Evolutionary conservation across 2,797 vertebrate genomes (phyloP), one percentile per base, ranked within the genome.

Genomic region (Hirundo rustica): DNA sequence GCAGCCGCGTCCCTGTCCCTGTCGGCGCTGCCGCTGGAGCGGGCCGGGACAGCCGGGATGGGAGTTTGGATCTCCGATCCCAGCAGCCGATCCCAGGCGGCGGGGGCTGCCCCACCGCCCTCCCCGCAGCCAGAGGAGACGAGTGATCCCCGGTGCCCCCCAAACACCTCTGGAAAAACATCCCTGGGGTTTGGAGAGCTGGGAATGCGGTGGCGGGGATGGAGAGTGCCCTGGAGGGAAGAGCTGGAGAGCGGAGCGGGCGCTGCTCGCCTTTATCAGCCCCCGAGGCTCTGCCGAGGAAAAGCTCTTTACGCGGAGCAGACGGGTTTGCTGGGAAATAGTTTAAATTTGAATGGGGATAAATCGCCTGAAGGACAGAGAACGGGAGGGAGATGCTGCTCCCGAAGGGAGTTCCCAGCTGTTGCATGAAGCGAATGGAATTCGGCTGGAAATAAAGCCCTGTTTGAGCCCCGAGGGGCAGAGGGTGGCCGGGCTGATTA

Each of bases 221-320:
- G 45, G 75, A 32, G 60, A 5, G 55, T 10, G 55, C 5, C 0
- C 36, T 2, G 67, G 58, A 5, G 7, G 51, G 40, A 22, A 10
- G 40, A 48, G 67, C 45, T 0, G 60, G 64, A 0, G 10, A 1
- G 30, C 7, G 7, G 22, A 23, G 3, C 57, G 0, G 76, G 85
- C 40, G 4, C 93, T 13, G 79, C 86, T 30, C 16, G 4, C 29
- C 34, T n/a, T 78, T 65, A 88, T 73, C 87, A 47, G 70, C 57
- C 9, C 2, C 62, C 3, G 74, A 81, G 58, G 74, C 78, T 55
- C 10, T 40, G 26, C 62, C 0, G 2, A 4, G 53, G 81, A 32
- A 93, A 92, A 93, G 83, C 83, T 85, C 89, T 32, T 92, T 83
- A 73, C 40, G 72, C 76, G 7, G 5, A 83, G 92, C 40, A 2